These are phyloP conservation scores for Dasyornis broadbenti DNA, from an alignment of 2,113 vertebrate species.

Conservation along the genomic window DNA sequence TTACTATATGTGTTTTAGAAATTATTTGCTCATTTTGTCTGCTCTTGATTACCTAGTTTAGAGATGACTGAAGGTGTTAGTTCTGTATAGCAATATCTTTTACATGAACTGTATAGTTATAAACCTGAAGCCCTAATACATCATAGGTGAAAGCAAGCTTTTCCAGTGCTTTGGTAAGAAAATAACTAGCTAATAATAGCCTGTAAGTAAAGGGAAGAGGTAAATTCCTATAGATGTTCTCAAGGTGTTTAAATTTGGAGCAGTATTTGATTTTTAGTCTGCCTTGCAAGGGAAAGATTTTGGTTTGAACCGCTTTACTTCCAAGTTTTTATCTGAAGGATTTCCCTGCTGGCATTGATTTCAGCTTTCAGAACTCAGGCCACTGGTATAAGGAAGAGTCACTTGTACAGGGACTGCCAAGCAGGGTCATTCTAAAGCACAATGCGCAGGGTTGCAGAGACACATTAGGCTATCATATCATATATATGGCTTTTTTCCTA, in stretches of 20 bases:
- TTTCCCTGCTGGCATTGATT: background rate
- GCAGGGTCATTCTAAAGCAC: background rate
- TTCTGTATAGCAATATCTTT: background rate
- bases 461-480: background rate
- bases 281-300: background rate
- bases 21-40: background rate
- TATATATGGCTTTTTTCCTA: background rate
- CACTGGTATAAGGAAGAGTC: background rate
- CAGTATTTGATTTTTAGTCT: background rate
- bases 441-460: background rate
- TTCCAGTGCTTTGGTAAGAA: background rate
- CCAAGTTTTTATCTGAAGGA: background rate
- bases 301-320: background rate
- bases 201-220: background rate
- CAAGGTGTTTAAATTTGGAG: background rate
- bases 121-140: background rate
- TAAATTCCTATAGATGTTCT: background rate
- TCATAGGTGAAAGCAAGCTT: background rate
- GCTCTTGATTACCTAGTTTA: background rate
- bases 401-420: background rate
- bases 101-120: background rate
- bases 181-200: background rate
- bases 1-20: background rate
- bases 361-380: background rate
- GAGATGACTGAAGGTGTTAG: background rate